phyloP scores from a whole-genome alignment of 2,113 vertebrate species.

The Trematomus loennbergii region DNA sequence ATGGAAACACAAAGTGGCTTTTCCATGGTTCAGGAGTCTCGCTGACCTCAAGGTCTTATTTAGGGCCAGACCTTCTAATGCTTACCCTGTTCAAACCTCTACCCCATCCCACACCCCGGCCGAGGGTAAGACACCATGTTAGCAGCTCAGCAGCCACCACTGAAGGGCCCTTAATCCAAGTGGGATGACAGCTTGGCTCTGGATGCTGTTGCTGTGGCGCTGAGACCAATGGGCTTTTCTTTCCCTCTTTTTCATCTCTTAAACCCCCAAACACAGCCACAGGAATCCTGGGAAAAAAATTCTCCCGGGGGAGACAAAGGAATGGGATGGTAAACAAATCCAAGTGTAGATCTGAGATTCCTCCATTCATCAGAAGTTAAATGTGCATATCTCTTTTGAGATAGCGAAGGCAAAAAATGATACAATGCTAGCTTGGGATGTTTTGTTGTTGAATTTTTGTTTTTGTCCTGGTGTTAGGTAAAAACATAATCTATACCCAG shows the following conservation, averaged over 20 bases:
- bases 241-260: conserved; percentile 73
- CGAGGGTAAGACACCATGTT: conserved; percentile 71
- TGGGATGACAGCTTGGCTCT: conserved; percentile 81
- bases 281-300: conserved; percentile 75
- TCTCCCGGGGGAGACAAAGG: conserved; percentile 62
- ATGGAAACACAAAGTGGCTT: conserved; percentile 79
- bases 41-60: conserved; percentile 81
- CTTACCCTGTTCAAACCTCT: conserved; percentile 54
- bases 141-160: conserved; percentile 67
- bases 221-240: conserved; percentile 84
- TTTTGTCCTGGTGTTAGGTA: conserved; percentile 55
- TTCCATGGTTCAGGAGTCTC: conserved; percentile 73
- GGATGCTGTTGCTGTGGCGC: conserved; percentile 71
- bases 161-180: conserved; percentile 83
- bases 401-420: conserved; percentile 40
- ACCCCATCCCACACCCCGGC: conserved; percentile 58
- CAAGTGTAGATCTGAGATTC: conserved; percentile 63
- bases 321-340: conserved; percentile 75
- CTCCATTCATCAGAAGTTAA: conserved; percentile 57
- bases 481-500: conserved; percentile 78
- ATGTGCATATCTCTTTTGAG: conserved; percentile 48
- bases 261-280: conserved; percentile 70
- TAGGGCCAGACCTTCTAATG: conserved; percentile 71
- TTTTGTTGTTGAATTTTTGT: conserved; percentile 19
- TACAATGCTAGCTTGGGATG: conserved; percentile 13